Base-by-base conservation (phyloP, 2,797 vertebrate species). In the Poeciliopsis paucimaculata region DNA sequence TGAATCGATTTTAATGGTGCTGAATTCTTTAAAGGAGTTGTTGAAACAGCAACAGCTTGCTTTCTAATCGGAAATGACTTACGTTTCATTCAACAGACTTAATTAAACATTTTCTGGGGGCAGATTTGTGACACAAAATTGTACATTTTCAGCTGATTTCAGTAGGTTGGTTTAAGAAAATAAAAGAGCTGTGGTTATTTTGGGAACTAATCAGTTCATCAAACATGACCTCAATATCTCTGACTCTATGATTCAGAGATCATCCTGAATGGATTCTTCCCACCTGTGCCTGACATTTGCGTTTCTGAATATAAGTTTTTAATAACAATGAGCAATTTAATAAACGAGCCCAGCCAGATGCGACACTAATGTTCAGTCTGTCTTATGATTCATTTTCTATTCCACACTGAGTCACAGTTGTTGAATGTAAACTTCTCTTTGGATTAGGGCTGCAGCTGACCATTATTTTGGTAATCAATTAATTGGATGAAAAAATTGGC, bases 271-370 rank as follows among this genome's bases (percentile, higher is more conserved):
- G 53, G 11, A 34, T 73, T 83, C 74, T 87, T 84, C 85, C 89
- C 74, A 86, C 87, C 20, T 12, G 77, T 76, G 47, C 66, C 75
- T 79, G 78, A 82, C 75, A 79, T 84, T 88, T 80, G 64, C 46
- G 57, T 82, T 78, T 79, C 75, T 75, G 36, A 76, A 82, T 76
- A 53, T 83, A 81, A 75, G 72, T 76, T 82, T 66, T 72, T 77
- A 45, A 80, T 82, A 77, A 76, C 36, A 75, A 66, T 70, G 75
- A 77, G 55, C 66, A 55, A 60, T 46, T 77, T 41, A 51, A 47
- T 57, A 79, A 68, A 64, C 18, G 5, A 75, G 76, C 23, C 0
- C 5, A 57, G 74, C 39, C 23, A 23, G 62, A 23, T 66, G 34
- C 10, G 18, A 4, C 36, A 39, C 20, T 41, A 20, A 23, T 41